Conservation (phyloP, 2,797 vertebrate genomes). For the Poecilia wingei region DNA sequence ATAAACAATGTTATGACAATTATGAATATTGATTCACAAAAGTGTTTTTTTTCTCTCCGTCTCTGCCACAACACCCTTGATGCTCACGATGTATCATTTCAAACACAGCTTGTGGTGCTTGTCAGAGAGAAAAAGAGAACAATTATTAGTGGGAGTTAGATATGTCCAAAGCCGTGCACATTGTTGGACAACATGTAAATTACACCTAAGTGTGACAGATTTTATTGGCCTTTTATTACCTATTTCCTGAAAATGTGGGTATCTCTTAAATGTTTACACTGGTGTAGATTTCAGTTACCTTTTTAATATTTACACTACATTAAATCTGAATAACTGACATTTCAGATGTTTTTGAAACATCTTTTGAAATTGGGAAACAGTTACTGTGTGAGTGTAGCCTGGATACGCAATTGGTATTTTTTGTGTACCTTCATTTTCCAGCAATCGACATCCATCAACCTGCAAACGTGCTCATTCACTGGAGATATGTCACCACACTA, state of each 20-base stretch:
- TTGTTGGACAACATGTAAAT: background rate
- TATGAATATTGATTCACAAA: background rate
- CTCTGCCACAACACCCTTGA: background rate
- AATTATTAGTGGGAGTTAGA: background rate
- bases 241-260: background rate
- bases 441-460: background rate
- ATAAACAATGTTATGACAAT: background rate
- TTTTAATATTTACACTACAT: background rate
- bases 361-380: background rate
- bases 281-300: background rate
- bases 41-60: background rate
- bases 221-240: background rate
- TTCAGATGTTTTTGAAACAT: background rate
- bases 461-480: background rate
- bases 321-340: background rate
- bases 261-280: background rate
- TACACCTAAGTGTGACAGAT: background rate
- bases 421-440: background rate
- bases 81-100: background rate
- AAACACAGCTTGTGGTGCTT: background rate
- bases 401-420: background rate
- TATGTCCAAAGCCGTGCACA: background rate
- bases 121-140: background rate
- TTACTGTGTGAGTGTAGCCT: background rate
- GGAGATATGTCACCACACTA: background rate